Evolutionary conservation across 2,797 vertebrate genomes (phyloP).

Genomic region (Carduelis carduelis): DNA sequence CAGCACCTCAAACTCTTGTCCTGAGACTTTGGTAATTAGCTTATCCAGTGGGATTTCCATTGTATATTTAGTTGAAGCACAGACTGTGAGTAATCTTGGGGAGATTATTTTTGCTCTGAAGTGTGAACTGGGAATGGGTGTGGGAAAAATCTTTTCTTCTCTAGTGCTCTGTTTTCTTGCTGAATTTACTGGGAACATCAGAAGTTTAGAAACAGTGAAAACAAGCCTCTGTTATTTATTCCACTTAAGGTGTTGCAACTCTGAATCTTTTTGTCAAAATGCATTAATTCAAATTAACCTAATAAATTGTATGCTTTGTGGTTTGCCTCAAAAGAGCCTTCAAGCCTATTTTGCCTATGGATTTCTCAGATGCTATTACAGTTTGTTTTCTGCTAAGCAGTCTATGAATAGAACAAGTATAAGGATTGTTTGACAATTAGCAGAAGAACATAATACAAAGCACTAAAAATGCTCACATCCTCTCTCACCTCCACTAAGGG

Average conservation of each 20-base stretch:
- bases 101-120: background rate
- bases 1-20: background rate
- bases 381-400: background rate
- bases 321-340: background rate
- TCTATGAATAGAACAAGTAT: background rate
- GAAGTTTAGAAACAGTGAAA: background rate
- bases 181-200: background rate
- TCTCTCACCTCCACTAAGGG: background rate
- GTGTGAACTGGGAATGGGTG: background rate
- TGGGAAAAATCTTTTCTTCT: background rate
- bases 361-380: conserved; percentile 11
- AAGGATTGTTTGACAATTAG: background rate
- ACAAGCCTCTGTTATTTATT: background rate
- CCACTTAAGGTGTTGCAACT: background rate
- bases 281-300: background rate
- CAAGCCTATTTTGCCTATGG: background rate
- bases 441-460: background rate
- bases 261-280: background rate
- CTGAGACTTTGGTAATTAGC: background rate
- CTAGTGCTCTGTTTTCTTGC: background rate
- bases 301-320: background rate
- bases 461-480: background rate
- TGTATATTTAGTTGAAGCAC: background rate
- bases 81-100: background rate
- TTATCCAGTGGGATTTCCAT: background rate